A percentile compares a stretch with the other conserved stretches of the same genome.
Conservation (phyloP, 2,113 vertebrate species). For the Grammomys dolichurus region DNA sequence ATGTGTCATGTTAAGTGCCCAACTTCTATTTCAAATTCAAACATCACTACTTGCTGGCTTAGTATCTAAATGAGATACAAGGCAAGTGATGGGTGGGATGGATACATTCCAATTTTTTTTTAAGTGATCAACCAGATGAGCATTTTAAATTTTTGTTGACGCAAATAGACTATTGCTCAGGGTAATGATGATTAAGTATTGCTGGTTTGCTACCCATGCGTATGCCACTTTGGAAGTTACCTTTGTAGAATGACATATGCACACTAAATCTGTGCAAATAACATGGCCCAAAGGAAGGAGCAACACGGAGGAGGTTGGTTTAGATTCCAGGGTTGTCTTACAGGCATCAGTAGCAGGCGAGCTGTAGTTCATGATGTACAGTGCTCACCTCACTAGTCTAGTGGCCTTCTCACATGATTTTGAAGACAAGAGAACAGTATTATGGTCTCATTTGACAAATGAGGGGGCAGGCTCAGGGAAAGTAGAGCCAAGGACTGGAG, state of each 20-base stretch:
- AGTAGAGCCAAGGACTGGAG: not conserved
- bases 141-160: not conserved
- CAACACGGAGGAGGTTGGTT: not conserved
- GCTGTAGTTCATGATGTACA: not conserved
- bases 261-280: not conserved
- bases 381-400: not conserved
- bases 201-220: not conserved
- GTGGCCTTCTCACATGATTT: not conserved
- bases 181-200: not conserved
- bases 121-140: not conserved
- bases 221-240: not conserved
- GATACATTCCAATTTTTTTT: not conserved
- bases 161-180: slow-evolving; percentile 21
- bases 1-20: not conserved
- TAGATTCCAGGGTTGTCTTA: not conserved
- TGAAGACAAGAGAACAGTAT: not conserved
- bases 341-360: not conserved
- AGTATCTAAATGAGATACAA: slow-evolving; percentile 18
- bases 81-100: not conserved
- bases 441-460: slow-evolving; percentile 6
- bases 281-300: not conserved
- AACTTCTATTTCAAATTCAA: not conserved
- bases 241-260: not conserved
- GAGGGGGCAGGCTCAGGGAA: not conserved
- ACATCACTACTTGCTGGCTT: not conserved